Percentiles rank a stretch among this genome's conserved stretches.
These are phyloP conservation scores for Scomber scombrus DNA, from an alignment of 2,113 vertebrate genomes.

Conservation along the genomic window DNA sequence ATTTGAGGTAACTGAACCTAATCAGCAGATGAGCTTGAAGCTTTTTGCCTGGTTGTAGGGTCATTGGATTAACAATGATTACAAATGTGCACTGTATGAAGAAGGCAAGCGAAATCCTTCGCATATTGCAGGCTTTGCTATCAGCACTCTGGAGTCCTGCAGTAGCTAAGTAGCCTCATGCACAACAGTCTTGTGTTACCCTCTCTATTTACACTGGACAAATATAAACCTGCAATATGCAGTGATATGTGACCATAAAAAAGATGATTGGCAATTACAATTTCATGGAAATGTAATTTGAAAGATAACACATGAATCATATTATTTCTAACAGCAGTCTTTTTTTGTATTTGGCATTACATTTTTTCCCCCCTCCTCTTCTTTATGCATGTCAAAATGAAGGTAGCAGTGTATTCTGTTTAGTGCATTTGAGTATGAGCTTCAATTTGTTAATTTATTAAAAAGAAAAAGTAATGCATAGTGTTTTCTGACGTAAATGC, in stretches of 20 bases:
- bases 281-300: neutral
- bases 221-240: neutral
- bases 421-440: neutral
- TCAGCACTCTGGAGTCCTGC: conserved; percentile 19
- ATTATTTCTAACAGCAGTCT: neutral
- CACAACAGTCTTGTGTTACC: neutral
- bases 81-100: neutral
- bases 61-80: conserved; percentile 20
- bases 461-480: neutral
- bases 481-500: neutral
- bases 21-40: conserved; percentile 38
- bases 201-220: neutral
- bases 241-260: neutral
- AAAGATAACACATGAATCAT: neutral
- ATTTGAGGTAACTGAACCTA: conserved; percentile 37
- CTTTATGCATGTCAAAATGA: neutral
- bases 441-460: neutral
- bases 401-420: neutral
- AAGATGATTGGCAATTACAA: neutral
- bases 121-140: conserved; percentile 31
- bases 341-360: neutral
- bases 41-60: conserved; percentile 29
- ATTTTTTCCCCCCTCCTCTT: neutral
- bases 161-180: neutral
- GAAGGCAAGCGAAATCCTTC: conserved; percentile 15